Evolutionary conservation across 2,797 vertebrate genomes (phyloP).

Genomic region (Aulostomus chinensis): DNA sequence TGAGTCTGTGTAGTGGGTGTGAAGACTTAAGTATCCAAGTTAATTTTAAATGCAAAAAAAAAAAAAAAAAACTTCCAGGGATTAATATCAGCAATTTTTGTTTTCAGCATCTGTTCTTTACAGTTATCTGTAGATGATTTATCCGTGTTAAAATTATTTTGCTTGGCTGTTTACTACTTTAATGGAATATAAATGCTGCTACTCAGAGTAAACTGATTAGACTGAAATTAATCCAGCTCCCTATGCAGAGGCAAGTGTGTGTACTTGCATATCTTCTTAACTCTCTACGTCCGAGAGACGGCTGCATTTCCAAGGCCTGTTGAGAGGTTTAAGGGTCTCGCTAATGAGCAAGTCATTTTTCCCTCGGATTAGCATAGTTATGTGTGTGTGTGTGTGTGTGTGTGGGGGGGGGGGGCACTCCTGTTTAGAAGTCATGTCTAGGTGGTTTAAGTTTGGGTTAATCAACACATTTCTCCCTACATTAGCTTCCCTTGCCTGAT

Average conservation of each 20-base stretch:
- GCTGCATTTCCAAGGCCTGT: slow-evolving; percentile 63
- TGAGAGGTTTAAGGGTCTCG: slow-evolving; percentile 63
- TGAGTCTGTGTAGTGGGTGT: too few species aligned
- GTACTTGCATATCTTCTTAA: slow-evolving; percentile 18
- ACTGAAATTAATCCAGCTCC: slow-evolving; percentile 30
- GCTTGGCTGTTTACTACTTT: too few species aligned
- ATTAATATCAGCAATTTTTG: too few species aligned
- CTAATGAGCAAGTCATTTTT: slow-evolving; percentile 71
- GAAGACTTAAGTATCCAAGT: too few species aligned
- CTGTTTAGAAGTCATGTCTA: slow-evolving; percentile 53
- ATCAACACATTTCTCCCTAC: slow-evolving; percentile 72
- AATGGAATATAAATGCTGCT: too few species aligned
- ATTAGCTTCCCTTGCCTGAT: slow-evolving; percentile 68
- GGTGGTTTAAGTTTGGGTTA: slow-evolving; percentile 69
- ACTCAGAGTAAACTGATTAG: slow-evolving; percentile 33
- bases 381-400: slow-evolving; percentile 5
- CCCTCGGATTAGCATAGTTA: slow-evolving; percentile 65
- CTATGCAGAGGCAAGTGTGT: slow-evolving; percentile 2
- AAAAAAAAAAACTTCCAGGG: too few species aligned
- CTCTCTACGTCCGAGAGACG: slow-evolving; percentile 31
- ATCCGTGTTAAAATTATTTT: too few species aligned
- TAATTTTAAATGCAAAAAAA: too few species aligned
- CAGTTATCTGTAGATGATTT: too few species aligned
- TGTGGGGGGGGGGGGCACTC: slow-evolving; percentile 7
- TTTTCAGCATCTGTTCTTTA: too few species aligned